Evolutionary conservation across 2,113 vertebrate genomes (phyloP), one percentile per base, ranked within the genome.

Genomic region (Psephotus haematonotus): DNA sequence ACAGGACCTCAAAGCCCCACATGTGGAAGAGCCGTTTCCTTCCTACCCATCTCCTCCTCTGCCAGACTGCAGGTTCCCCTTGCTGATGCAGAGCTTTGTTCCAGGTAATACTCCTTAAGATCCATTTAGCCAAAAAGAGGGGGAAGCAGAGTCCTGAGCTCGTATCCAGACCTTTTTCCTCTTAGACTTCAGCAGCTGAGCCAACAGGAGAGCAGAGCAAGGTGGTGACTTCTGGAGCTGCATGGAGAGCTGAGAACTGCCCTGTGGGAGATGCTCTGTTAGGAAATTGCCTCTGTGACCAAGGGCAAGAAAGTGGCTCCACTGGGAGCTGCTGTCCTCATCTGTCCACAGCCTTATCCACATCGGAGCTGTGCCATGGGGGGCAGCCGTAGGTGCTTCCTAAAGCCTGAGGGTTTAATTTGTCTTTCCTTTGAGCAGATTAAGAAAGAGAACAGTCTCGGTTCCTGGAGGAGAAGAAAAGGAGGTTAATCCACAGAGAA

Each of bases 241-340:
- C 84, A 63, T 33, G 67, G 81, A 68, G 81, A 90, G 63, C 76
- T 29, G 46, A 78, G 77, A 74, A 47, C 55, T 9, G 31, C 82
- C 39, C 90, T 47, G 80, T 62, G 76, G 92, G 88, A 95, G 79
- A 88, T 64, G 95, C 28, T 96, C 68, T 77, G 64, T 96, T 94
- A 95, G 93, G 57, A 94, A 94, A 95, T 90, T 88, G n/a, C 94
- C 64, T 93, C 24, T 0, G 6, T 85, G 72, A 44, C 49, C 39
- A 3, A 64, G 81, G 46, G 52, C 39, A 76, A 69, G 86, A 76
- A 88, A 95, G 88, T 62, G 75, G 83, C 90, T 72, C 86, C 37
- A 77, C 6, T 1, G 84, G 92, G 35, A 74, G 37, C 14, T 79
- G 7, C 74, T 71, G 63, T 81, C 77, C 70, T 82, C 37, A 1